Evolutionary conservation across 2,113 vertebrate genomes (phyloP).

Genomic region (Pelvicachromis taeniatus): DNA sequence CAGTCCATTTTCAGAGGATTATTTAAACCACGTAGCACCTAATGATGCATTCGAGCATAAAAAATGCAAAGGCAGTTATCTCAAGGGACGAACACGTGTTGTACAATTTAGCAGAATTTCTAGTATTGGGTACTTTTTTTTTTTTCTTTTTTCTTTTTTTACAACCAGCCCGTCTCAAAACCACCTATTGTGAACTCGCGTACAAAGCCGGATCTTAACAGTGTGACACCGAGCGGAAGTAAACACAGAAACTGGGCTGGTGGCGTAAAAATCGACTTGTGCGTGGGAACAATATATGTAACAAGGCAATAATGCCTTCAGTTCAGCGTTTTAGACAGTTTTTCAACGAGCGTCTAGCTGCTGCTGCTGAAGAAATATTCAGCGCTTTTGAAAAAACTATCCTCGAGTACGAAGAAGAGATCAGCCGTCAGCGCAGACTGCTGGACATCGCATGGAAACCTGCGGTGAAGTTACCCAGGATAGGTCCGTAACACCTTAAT

Average conservation of each 20-base stretch:
- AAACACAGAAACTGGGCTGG: not conserved
- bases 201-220: not conserved
- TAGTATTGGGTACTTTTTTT: too few species aligned
- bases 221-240: not conserved
- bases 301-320: not conserved
- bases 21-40: too few species aligned
- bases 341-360: conserved; percentile 7
- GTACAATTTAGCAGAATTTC: too few species aligned
- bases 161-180: too few species aligned
- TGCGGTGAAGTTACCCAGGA: not conserved
- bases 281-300: accelerated
- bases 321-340: not conserved
- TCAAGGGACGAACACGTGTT: too few species aligned
- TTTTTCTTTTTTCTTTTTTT: too few species aligned
- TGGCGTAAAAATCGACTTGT: not conserved
- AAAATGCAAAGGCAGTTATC: too few species aligned
- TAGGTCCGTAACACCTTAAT: not conserved
- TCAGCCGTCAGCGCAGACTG: conserved; percentile 22
- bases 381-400: conserved; percentile 1
- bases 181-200: not conserved
- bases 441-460: conserved; percentile 8
- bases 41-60: too few species aligned
- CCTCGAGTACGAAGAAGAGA: conserved; percentile 14
- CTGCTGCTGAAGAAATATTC: conserved; percentile 30
- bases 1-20: too few species aligned